Evolutionary conservation across 1,140 invertebrate genomes (phyloP).

Genomic region (Lasaia peninsularis): DNA sequence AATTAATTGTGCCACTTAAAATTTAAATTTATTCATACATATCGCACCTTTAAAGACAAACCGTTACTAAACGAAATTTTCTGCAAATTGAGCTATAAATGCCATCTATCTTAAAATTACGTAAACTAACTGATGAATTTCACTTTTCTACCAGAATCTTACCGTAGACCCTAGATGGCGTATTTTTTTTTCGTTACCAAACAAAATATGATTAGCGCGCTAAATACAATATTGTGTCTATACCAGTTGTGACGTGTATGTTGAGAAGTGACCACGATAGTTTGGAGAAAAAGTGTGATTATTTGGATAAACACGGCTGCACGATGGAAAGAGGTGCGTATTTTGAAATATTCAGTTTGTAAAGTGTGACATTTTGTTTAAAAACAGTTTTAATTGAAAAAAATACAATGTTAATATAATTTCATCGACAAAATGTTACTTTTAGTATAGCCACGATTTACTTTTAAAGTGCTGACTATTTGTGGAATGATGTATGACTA

Average conservation of each 20-base stretch:
- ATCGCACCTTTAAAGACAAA: conserved; percentile 5
- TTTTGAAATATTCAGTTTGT: background rate
- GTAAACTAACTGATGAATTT: too few relatives aligned
- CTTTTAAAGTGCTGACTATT: too few relatives aligned
- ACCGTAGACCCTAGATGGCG: too few relatives aligned
- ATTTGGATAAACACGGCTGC: background rate
- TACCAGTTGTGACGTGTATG: background rate
- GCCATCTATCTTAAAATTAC: too few relatives aligned
- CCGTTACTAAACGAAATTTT: conserved; percentile 14
- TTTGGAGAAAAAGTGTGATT: background rate
- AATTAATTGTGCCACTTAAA: too few relatives aligned
- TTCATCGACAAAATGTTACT: too few relatives aligned
- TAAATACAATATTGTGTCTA: conserved; percentile 1
- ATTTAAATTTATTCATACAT: too few relatives aligned
- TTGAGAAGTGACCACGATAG: background rate
- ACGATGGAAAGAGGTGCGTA: background rate
- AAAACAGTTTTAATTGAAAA: background rate
- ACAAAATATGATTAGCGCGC: background rate
- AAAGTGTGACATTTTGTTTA: background rate
- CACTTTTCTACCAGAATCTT: too few relatives aligned
- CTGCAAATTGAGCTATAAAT: too few relatives aligned
- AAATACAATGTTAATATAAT: too few relatives aligned
- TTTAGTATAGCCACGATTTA: too few relatives aligned
- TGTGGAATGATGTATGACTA: too few relatives aligned
- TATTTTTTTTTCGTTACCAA: background rate